Evolutionary conservation across 2,797 vertebrate genomes (phyloP), one percentile per base, ranked within the genome.

Genomic region (Erpetoichthys calabaricus): DNA sequence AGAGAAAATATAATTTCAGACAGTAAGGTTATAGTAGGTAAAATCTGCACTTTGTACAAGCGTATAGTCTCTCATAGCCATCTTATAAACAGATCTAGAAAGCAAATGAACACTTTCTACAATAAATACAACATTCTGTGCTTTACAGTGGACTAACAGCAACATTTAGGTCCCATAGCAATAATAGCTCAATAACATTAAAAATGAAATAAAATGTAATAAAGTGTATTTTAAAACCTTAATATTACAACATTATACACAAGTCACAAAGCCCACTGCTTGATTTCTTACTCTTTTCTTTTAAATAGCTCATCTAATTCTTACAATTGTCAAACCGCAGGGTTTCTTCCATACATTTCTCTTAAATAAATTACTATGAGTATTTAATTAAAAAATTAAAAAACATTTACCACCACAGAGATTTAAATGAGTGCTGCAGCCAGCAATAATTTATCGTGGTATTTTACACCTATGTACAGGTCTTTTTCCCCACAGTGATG

Each of bases 71-170:
- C 81, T 81, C 80, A 83, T 84, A 81, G 73, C 80, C 84, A 85
- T 89, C 77, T 87, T 83, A 90, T 86, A 86, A 91, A 91, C 85
- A 79, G 72, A 73, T 85, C 82, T 76, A 79, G 83, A 86, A 86
- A 83, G 88, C 78, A 80, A 84, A 85, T 85, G 85, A 82, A 81
- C 76, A 81, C 82, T 84, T 86, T 87, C 72, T 79, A 86, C 81
- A 94, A 95, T 97, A 96, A 96, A 97, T 96, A 94, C 76, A 87
- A 79, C 78, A 68, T 80, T 87, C 65, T 89, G 84, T 87, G 84
- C 81, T 81, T 83, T 78, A 76, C 73, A 84, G 80, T 78, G 84
- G 84, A 76, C 69, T 74, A 73, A 77, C 74, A 58, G 73, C 68
- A 71, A 79, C 70, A 58, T 68, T 61, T 46, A 64, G 73, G 73